Conservation (phyloP, 2,113 vertebrate species). For the Athene cunicularia region DNA sequence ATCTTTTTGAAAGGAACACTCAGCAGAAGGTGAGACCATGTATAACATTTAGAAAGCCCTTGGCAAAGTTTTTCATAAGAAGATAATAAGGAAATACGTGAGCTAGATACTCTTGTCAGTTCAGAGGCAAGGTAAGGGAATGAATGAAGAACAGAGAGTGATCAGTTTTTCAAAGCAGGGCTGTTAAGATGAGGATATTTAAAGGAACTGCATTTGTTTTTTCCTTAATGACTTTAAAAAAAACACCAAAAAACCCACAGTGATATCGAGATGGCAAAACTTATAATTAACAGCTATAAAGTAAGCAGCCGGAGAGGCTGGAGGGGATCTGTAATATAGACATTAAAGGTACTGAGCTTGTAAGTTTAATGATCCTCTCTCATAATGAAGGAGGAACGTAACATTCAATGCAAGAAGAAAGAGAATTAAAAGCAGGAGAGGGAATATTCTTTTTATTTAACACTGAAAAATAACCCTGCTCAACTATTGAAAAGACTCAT, state of each 20-base stretch:
- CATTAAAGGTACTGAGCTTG: neutral
- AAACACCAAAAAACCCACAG: neutral
- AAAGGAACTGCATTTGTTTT: neutral
- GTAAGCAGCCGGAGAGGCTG: neutral
- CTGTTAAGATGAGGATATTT: neutral
- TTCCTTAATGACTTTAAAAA: neutral
- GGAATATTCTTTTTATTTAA: constrained; percentile 14
- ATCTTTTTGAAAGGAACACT: neutral
- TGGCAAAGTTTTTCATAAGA: neutral
- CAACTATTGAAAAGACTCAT: neutral
- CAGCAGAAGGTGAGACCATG: neutral
- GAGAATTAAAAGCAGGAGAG: neutral
- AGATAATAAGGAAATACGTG: neutral
- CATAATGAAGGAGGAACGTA: neutral
- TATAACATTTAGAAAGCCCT: neutral
- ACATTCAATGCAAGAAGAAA: neutral
- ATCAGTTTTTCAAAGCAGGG: neutral
- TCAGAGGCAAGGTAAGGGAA: neutral
- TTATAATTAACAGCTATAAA: neutral
- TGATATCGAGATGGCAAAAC: neutral
- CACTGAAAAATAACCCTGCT: neutral
- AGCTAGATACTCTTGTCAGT: neutral
- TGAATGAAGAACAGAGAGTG: neutral
- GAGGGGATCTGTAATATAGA: neutral
- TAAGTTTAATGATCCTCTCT: neutral